Conservation (phyloP, 1,140 invertebrate species). For the Bombus polaris region DNA sequence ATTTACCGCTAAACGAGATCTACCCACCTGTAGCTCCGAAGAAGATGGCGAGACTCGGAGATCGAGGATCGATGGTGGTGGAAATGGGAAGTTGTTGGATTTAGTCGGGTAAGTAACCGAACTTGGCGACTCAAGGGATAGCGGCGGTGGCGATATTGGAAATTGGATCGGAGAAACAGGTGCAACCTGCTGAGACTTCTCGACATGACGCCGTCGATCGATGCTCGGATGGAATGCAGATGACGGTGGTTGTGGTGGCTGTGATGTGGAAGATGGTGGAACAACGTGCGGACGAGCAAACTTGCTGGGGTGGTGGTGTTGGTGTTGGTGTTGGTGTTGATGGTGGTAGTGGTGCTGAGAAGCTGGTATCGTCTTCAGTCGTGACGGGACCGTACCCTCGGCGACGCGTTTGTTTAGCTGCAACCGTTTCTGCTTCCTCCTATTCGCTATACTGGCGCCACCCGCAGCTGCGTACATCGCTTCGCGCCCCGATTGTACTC, state of each 20-base stretch:
- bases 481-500: slow-evolving; percentile 35
- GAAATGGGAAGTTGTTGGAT: slow-evolving; percentile 76
- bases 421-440: slow-evolving; percentile 78
- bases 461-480: slow-evolving; percentile 80
- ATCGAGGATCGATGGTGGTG: slow-evolving; percentile 79
- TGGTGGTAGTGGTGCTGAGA: slow-evolving; percentile 63
- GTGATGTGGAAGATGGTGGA: slow-evolving; percentile 63
- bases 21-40: slow-evolving; percentile 81
- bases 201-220: slow-evolving; percentile 71
- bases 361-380: slow-evolving; percentile 49
- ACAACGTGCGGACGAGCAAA: slow-evolving; percentile 68
- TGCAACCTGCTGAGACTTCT: slow-evolving; percentile 71
- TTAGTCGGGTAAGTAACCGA: slow-evolving; percentile 69
- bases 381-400: slow-evolving; percentile 58
- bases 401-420: slow-evolving; percentile 73
- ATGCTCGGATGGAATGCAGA: slow-evolving; percentile 72
- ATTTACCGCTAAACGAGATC: slow-evolving; percentile 40
- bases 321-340: slow-evolving; percentile 63
- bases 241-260: slow-evolving; percentile 73
- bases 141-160: slow-evolving; percentile 78
- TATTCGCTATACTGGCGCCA: slow-evolving; percentile 78
- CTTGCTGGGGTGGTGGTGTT: slow-evolving; percentile 69
- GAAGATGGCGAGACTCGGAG: slow-evolving; percentile 79
- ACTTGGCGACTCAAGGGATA: slow-evolving; percentile 77
- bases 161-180: slow-evolving; percentile 79